A percentile compares a stretch with the other conserved stretches of the same genome.
phyloP scores from a whole-genome alignment of 2,888 invertebrate genomes.

The Synanthedon formicaeformis region DNA sequence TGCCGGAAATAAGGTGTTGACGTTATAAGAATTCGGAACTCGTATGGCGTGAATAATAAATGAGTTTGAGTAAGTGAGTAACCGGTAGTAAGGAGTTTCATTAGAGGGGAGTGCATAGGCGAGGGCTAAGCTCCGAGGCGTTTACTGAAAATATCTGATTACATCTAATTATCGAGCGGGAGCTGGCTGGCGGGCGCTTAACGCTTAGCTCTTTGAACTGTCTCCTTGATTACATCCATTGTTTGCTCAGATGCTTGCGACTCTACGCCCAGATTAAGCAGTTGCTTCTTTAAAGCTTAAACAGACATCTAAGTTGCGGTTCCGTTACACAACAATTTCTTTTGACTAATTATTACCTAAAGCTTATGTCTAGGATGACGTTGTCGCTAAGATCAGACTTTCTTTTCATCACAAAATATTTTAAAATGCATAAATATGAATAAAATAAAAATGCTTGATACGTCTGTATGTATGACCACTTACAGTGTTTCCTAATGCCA shows the following conservation, averaged over 20 bases:
- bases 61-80: neutral
- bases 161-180: slow-evolving; percentile 62
- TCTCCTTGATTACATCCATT: slow-evolving; percentile 54
- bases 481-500: too few relatives aligned
- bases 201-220: slow-evolving; percentile 23
- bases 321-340: neutral
- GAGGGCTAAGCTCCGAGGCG: slow-evolving; percentile 35
- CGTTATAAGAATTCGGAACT: too few relatives aligned
- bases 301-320: neutral
- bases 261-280: neutral
- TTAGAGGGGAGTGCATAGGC: slow-evolving; percentile 50
- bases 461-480: too few relatives aligned
- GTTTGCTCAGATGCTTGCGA: slow-evolving; percentile 14
- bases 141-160: slow-evolving; percentile 69
- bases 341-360: too few relatives aligned
- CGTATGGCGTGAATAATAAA: neutral
- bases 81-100: slow-evolving; percentile 36
- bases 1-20: too few relatives aligned
- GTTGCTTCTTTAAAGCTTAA: neutral
- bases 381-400: too few relatives aligned
- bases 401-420: too few relatives aligned
- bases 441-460: too few relatives aligned
- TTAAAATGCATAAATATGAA: too few relatives aligned
- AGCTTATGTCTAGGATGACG: too few relatives aligned
- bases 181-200: slow-evolving; percentile 21